phyloP scores from a whole-genome alignment of 2,888 invertebrate genomes.

The Caenorhabditis wallacei region DNA sequence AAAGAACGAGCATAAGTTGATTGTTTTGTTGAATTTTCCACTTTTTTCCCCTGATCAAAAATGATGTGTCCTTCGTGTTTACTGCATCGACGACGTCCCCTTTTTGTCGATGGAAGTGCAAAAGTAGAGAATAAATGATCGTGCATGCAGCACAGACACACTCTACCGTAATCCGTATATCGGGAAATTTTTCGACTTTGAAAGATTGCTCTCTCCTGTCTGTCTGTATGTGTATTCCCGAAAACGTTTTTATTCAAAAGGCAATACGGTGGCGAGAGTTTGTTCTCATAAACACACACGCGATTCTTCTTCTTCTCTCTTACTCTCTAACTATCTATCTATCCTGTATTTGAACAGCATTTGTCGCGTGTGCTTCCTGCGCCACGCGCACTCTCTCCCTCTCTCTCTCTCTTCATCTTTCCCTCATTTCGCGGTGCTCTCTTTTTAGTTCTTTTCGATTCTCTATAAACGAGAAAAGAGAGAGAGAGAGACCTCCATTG shows the following conservation, averaged over 20 bases:
- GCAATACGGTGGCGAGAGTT: conserved; percentile 40
- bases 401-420: neutral
- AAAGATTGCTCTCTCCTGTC: conserved; percentile 19
- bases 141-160: too few relatives aligned
- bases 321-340: too few relatives aligned
- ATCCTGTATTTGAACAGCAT: conserved; percentile 60
- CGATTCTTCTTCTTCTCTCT: conserved; percentile 4
- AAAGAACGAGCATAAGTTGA: neutral
- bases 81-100: neutral
- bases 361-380: conserved; percentile 36
- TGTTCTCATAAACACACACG: conserved; percentile 49
- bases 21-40: neutral
- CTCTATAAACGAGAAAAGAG: neutral
- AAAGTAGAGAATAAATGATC: neutral
- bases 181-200: conserved; percentile 35
- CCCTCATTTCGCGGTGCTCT: conserved; percentile 25
- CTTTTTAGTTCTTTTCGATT: neutral
- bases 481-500: conserved; percentile 10
- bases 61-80: conserved; percentile 48
- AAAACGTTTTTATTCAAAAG: conserved; percentile 5
- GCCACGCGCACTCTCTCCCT: neutral
- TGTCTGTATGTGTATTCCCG: neutral
- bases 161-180: conserved; percentile 2
- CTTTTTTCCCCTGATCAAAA: conserved; percentile 36
- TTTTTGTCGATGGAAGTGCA: neutral